These are phyloP conservation scores for Pogonophryne albipinna DNA, from an alignment of 2,797 vertebrate species.

Conservation along the genomic window DNA sequence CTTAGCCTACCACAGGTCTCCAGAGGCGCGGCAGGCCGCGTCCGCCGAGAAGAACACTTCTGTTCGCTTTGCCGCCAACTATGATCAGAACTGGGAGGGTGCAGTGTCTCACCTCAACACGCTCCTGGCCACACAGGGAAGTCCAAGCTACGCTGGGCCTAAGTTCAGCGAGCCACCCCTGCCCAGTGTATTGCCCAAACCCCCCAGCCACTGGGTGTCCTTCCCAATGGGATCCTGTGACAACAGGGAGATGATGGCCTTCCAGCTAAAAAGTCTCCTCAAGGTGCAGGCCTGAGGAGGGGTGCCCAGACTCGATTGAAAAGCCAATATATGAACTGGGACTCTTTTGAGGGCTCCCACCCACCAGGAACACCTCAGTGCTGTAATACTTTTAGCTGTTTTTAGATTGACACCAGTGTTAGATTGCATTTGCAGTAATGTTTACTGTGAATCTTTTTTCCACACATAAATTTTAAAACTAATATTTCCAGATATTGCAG, in stretches of 20 bases:
- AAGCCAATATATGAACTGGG: slow-evolving; percentile 69
- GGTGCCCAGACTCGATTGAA: slow-evolving; percentile 35
- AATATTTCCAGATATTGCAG: slow-evolving; percentile 64
- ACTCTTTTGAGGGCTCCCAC: slow-evolving; percentile 53
- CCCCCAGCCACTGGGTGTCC: slow-evolving; percentile 97
- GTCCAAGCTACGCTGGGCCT: slow-evolving; percentile 94
- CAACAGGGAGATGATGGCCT: slow-evolving; percentile 94
- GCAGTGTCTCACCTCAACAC: slow-evolving; percentile 87
- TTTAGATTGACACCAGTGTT: slow-evolving; percentile 66
- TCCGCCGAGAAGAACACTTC: slow-evolving; percentile 86
- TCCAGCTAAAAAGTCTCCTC: slow-evolving; percentile 97
- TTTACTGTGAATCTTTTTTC: slow-evolving; percentile 48
- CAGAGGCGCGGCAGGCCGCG: slow-evolving; percentile 93
- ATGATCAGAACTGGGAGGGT: slow-evolving; percentile 90
- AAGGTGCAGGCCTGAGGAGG: slow-evolving; percentile 94
- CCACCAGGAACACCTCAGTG: slow-evolving; percentile 75
- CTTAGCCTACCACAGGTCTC: slow-evolving; percentile 83
- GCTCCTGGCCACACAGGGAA: slow-evolving; percentile 88
- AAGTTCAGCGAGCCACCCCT: slow-evolving; percentile 98
- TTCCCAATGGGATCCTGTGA: slow-evolving; percentile 92
- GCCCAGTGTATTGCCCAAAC: slow-evolving; percentile 96
- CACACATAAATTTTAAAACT: slow-evolving; percentile 35
- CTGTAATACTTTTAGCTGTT: slow-evolving; percentile 77
- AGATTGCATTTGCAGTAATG: slow-evolving; percentile 45
- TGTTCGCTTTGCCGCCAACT: slow-evolving; percentile 84